Conservation (phyloP, 2,113 vertebrate species). For the Bufo gargarizans region DNA sequence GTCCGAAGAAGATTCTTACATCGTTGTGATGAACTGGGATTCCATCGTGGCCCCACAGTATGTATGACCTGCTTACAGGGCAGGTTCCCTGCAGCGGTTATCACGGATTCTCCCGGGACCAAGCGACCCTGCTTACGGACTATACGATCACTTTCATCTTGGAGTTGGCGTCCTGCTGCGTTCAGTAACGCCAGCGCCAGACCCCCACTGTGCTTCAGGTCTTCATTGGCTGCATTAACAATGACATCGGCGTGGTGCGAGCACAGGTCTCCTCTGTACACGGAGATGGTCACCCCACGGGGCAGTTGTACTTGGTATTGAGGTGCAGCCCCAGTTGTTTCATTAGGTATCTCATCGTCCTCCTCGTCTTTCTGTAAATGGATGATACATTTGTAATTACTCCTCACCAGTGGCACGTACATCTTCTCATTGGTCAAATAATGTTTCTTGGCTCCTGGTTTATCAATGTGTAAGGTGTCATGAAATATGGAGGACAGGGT, state of each 20-base stretch:
- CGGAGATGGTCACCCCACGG: conserved; percentile 71
- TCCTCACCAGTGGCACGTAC: conserved; percentile 61
- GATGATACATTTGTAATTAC: conserved; percentile 71
- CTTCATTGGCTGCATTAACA: conserved; percentile 73
- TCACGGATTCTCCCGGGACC: conserved; percentile 62
- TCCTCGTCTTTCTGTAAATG: conserved; percentile 67
- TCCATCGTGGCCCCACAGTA: conserved; percentile 76
- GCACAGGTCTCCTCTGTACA: conserved; percentile 75
- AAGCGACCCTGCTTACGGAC: conserved; percentile 57
- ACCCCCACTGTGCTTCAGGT: conserved; percentile 68
- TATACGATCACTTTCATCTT: conserved; percentile 69
- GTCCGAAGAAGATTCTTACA: conserved; percentile 64
- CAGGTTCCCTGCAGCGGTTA: conserved; percentile 72
- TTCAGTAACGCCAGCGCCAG: conserved; percentile 70
- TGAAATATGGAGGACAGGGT: conserved; percentile 64
- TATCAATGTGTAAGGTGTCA: conserved; percentile 65
- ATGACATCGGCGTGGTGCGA: conserved; percentile 72
- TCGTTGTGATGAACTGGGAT: rapidly evolving
- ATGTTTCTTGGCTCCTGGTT: conserved; percentile 74
- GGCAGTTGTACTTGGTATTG: conserved; percentile 59
- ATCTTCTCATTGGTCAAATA: conserved; percentile 69
- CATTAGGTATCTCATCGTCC: background rate
- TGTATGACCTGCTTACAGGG: conserved; percentile 79
- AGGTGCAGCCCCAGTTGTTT: conserved; percentile 36
- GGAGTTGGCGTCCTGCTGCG: conserved; percentile 78